Base-by-base conservation (phyloP, 2,888 invertebrate genomes). In the Agelastica alni region DNA sequence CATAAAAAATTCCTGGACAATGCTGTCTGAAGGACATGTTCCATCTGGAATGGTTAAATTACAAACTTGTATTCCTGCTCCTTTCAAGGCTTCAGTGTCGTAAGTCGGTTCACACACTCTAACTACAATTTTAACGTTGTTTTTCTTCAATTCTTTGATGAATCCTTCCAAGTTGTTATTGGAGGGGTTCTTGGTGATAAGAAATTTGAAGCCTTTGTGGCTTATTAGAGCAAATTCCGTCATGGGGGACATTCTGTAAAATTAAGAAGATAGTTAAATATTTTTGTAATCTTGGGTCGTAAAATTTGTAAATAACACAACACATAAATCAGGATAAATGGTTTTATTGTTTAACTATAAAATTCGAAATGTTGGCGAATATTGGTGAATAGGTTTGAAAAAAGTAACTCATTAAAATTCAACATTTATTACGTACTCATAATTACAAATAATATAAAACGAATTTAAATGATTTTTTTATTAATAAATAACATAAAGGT, bases 81-180 rank as follows among this genome's bases (percentile, higher is more conserved):
- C 61, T 30, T 61, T 58, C 7, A 66, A 46, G 10, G 57, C 58
- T 34, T 53, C 57, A 0, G 56, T 58, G 30, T 65, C 61, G 39
- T 66, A 66, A 2, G 59, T 57, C 6, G 64, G 65, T 36, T 64
- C 64, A 51, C 66, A 66, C 2, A 65, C 56, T 31, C 65, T 61
- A n/a, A 66, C 57, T 4, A 66, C 61, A 28, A 59, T 57, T 18
- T 56, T 54, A 1, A 59, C 63, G 37, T 64, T 58, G 42, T 62
- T 62, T 13, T 58, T 65, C 20, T 63, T 61, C 52, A 66, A 34
- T 48, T 65, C 64, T 34, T 61, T 60, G 36, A 66, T 54, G 37
- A 63, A 66, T n/a, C 47, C 49, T n/a, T 61, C 51, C 54, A 66
- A 51, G 22, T 48, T 57, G 13, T 56, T 61, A 32, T 65, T 58